Conservation (phyloP, 2,888 invertebrate genomes). For the Entomobrya proxima region DNA sequence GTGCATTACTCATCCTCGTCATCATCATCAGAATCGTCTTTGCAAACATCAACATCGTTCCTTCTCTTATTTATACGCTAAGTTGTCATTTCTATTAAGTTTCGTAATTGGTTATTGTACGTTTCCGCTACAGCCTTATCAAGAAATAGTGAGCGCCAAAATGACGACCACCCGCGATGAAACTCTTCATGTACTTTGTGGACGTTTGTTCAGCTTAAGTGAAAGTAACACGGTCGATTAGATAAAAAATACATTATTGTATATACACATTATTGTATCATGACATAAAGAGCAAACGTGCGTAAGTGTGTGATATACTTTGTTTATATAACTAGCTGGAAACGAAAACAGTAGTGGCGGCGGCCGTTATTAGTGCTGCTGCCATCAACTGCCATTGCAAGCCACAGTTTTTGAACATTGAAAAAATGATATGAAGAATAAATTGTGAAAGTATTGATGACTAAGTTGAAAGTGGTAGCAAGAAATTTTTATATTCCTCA, state of each 20-base stretch:
- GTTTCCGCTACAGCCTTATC: not conserved
- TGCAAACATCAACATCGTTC: not conserved
- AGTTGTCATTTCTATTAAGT: conserved; percentile 3
- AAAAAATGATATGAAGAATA: conserved; percentile 10
- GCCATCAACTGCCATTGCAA: not conserved
- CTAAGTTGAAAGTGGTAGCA: no score
- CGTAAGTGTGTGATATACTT: not conserved
- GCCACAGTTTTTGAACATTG: conserved; percentile 15
- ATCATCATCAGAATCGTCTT: not conserved
- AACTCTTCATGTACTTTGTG: no score
- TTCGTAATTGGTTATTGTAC: conserved; percentile 21
- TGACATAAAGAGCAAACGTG: conserved; percentile 13
- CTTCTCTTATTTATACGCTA: no score
- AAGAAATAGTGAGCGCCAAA: no score
- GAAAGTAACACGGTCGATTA: conserved; percentile 44
- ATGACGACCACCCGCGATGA: no score
- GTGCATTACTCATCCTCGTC: conserved; percentile 18
- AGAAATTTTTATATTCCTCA: conserved; percentile 12
- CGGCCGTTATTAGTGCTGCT: not conserved
- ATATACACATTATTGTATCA: not conserved
- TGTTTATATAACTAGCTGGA: conserved; percentile 13
- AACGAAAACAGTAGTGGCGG: conserved; percentile 43
- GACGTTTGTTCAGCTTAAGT: not conserved
- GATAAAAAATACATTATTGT: conserved; percentile 30
- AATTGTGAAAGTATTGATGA: not conserved